Conservation (phyloP, 2,113 vertebrate species). For the Notothenia rossii region DNA sequence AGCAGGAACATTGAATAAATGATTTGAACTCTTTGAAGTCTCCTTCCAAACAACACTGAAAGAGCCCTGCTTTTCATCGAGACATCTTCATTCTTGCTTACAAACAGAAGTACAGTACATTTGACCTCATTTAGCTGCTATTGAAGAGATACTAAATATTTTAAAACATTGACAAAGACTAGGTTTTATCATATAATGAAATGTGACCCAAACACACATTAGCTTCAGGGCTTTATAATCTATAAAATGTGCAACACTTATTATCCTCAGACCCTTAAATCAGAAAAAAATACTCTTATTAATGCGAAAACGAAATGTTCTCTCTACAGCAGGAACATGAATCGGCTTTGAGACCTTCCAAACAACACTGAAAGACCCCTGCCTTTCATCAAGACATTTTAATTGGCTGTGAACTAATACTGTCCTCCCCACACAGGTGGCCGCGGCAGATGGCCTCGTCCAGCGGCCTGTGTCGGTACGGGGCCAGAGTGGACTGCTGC, state of each 20-base stretch:
- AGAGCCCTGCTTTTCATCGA: constrained; percentile 42
- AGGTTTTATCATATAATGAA: no score
- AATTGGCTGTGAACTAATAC: constrained; percentile 59
- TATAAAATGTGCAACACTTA: no score
- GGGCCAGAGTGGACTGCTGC: constrained; percentile 94
- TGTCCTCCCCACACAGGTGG: constrained; percentile 88
- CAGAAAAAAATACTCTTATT: neutral
- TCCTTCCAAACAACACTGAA: constrained; percentile 24
- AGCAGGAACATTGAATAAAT: neutral
- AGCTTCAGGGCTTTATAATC: no score
- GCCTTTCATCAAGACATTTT: constrained; percentile 49
- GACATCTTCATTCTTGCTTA: constrained; percentile 39
- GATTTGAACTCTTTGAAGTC: no score
- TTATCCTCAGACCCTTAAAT: neutral
- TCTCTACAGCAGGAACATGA: constrained; percentile 8
- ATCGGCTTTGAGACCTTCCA: neutral
- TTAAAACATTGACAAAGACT: no score
- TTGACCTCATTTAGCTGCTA: no score
- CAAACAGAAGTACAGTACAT: no score
- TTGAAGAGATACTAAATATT: no score
- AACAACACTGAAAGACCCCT: constrained; percentile 42
- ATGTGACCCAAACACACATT: no score
- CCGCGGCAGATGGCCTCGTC: constrained; percentile 90
- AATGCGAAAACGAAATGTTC: neutral
- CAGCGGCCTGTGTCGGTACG: constrained; percentile 92